These are phyloP conservation scores for Gorsachius magnificus DNA, from an alignment of 2,797 vertebrate species.

Conservation along the genomic window DNA sequence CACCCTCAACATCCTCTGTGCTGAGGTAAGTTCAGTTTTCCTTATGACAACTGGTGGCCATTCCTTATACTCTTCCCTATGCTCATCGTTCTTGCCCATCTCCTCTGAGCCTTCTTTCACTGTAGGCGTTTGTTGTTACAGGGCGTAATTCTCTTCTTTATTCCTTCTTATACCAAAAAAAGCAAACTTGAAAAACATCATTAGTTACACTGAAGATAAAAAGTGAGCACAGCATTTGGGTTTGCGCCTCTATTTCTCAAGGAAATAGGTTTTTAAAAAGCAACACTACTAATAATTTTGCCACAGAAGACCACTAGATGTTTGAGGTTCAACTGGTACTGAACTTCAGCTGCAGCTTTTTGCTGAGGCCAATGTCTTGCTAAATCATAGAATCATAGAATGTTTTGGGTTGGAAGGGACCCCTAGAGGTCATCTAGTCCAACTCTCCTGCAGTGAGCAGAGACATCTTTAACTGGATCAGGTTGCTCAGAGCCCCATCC, in stretches of 20 bases:
- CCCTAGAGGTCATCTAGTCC: no score
- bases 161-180: neutral
- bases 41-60: neutral
- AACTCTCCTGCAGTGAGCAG: no score
- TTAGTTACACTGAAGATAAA: neutral
- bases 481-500: no score
- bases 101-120: neutral
- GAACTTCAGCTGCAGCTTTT: neutral
- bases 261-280: neutral
- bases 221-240: neutral
- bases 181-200: neutral
- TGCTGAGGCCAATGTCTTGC: neutral
- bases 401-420: no score
- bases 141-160: neutral
- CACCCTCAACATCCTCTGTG: neutral
- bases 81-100: neutral
- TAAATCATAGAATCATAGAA: no score
- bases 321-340: neutral
- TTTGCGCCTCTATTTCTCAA: neutral
- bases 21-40: neutral
- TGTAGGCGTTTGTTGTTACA: neutral
- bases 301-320: neutral
- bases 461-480: no score
- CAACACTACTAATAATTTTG: neutral
- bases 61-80: neutral